phyloP scores from a whole-genome alignment of 64 coral and sea anemone genomes.

The Acropora tenuis region DNA sequence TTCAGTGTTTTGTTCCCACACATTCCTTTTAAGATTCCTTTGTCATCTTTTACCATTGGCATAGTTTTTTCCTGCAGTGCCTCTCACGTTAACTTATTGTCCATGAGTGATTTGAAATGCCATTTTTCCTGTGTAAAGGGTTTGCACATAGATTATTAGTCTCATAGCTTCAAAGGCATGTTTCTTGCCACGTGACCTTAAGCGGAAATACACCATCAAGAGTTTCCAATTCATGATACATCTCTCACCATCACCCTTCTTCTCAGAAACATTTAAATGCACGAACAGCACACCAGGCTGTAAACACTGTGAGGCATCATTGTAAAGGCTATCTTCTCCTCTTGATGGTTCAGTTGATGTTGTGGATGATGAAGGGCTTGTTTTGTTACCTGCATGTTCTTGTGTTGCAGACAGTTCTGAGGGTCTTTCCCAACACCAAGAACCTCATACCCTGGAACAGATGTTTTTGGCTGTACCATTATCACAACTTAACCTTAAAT shows the following conservation, averaged over 20 bases:
- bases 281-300: conserved; percentile 4
- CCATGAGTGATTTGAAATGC: conserved; percentile 51
- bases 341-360: background rate
- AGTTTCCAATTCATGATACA: conserved; percentile 60
- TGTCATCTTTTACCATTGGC: conserved; percentile 52
- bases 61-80: conserved; percentile 49
- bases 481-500: conserved; percentile 19
- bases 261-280: conserved; percentile 62
- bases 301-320: background rate
- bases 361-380: background rate
- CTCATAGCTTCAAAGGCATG: conserved; percentile 63
- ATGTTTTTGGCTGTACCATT: background rate
- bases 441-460: background rate
- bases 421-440: conserved; percentile 18
- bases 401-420: background rate
- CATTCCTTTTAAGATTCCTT: conserved; percentile 20
- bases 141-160: conserved; percentile 39
- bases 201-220: conserved; percentile 45
- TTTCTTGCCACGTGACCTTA: conserved; percentile 46
- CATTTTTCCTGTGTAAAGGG: conserved; percentile 43
- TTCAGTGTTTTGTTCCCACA: conserved; percentile 45
- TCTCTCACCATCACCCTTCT: conserved; percentile 53
- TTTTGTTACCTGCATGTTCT: background rate
- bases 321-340: background rate
- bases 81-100: conserved; percentile 62